Base-by-base conservation (phyloP, 2,888 invertebrate genomes). In the Philereme vetulata region DNA sequence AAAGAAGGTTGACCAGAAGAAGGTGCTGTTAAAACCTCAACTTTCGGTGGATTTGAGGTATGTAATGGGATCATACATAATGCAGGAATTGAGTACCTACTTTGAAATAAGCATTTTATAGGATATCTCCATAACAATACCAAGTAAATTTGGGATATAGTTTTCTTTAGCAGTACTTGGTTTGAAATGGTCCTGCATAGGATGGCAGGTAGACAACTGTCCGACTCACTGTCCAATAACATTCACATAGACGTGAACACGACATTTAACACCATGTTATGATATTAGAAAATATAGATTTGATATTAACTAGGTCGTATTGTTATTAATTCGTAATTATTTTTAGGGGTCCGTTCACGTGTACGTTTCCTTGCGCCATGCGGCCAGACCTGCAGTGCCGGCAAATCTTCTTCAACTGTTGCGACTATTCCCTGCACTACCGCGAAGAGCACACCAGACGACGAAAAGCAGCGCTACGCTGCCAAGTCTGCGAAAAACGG, bases 401-500 rank as follows among this genome's bases (percentile, higher is more conserved):
- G 35, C 88, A 89, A 68, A 86, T 87, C 62, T 93, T 91, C 75
- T 86, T 86, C 68, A 87, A 88, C 65, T 93, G 92, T 71, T 93
- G 92, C 71, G 88, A 90, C 64, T 93, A 91, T 64, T 92, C 92
- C 3, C 68, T 87, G 4, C 92, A 93, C 61, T 90, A 91, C 64
- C 81, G 90, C 44, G 88, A 90, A 57, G 88, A 90, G 54, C 92
- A 93, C 66, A 91, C 92, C 6, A 93, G 91, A 66, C 74, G 92
- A 40, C 83, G 90, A 3, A 92, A 92, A 68, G 86, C 91, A 0
- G 88, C 90, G 0, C 71, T 92, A 4, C 84, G 92, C 4, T 92
- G 92, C 65, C 92, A 92, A 77, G 91, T 92, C 4, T 92, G 92
- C 70, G 92, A 92, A 71, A 88, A 90, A 70, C 80, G 85, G 1